phyloP scores from a whole-genome alignment of 2,888 invertebrate species.

The Tiliacea aurago region DNA sequence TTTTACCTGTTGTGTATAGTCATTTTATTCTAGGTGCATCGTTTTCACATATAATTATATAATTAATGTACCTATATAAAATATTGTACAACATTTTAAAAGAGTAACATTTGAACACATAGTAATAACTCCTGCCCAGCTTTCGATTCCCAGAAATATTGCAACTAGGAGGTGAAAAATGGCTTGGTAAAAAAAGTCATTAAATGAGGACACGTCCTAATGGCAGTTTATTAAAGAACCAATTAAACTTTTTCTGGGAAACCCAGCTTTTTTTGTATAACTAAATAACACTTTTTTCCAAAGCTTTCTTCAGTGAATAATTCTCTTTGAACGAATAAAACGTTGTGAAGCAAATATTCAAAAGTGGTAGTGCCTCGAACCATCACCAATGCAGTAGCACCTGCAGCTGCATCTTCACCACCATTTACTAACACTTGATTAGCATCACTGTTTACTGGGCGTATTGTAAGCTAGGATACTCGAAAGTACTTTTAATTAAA shows the following conservation, averaged over 20 bases:
- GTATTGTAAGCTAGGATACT: background rate
- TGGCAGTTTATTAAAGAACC: background rate
- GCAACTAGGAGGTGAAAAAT: background rate
- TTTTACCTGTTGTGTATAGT: no score
- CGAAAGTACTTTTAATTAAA: conserved; percentile 20
- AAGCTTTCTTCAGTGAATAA: background rate
- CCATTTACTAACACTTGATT: conserved; percentile 4
- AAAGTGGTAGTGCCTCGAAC: background rate
- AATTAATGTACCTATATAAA: no score
- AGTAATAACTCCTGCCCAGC: background rate
- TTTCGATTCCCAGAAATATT: background rate
- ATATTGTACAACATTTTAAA: no score
- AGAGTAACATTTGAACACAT: background rate
- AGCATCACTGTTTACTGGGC: background rate
- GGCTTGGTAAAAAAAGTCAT: background rate
- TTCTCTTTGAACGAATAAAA: background rate
- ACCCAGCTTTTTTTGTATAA: no score
- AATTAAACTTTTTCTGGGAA: background rate
- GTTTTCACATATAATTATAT: no score
- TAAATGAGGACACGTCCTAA: background rate
- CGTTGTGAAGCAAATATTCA: background rate
- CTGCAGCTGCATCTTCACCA: background rate
- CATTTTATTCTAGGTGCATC: no score
- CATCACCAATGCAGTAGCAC: no score
- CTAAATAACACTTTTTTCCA: background rate